phyloP scores from a whole-genome alignment of 1,140 invertebrate genomes.

The Tribolium madens region DNA sequence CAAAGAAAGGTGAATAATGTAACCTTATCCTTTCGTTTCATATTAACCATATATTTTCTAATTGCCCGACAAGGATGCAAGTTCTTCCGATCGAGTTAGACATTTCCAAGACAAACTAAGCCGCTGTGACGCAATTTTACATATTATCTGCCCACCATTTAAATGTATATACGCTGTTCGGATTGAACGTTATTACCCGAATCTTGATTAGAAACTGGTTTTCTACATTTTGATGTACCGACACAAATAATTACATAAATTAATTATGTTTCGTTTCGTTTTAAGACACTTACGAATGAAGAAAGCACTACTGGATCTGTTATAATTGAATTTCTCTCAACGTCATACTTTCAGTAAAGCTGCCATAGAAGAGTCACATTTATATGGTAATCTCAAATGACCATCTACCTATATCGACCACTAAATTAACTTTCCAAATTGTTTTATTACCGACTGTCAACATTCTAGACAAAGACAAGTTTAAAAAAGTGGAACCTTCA shows the following conservation, averaged over 20 bases:
- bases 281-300: not conserved
- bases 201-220: constrained; percentile 57
- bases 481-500: no score
- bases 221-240: constrained; percentile 50
- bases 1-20: constrained; percentile 38
- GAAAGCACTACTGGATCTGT: constrained; percentile 44
- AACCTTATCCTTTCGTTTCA: constrained; percentile 30
- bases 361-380: constrained; percentile 11
- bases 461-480: not conserved
- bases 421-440: constrained; percentile 44
- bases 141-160: constrained; percentile 46
- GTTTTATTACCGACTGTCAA: constrained; percentile 17
- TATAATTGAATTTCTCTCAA: constrained; percentile 38
- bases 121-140: constrained; percentile 49
- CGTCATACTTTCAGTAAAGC: constrained; percentile 27
- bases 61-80: constrained; percentile 30
- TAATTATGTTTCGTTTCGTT: constrained; percentile 48
- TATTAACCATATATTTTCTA: constrained; percentile 38
- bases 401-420: constrained; percentile 14
- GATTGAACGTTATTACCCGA: constrained; percentile 56
- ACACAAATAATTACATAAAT: constrained; percentile 56
- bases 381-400: constrained; percentile 28
- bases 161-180: constrained; percentile 48
- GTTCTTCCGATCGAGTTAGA: constrained; percentile 19
- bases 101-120: constrained; percentile 37